A percentile compares a stretch with the other conserved stretches of the same genome.
These are phyloP conservation scores for Punctoribates punctum DNA, from an alignment of 2,888 invertebrate genomes.

Conservation along the genomic window DNA sequence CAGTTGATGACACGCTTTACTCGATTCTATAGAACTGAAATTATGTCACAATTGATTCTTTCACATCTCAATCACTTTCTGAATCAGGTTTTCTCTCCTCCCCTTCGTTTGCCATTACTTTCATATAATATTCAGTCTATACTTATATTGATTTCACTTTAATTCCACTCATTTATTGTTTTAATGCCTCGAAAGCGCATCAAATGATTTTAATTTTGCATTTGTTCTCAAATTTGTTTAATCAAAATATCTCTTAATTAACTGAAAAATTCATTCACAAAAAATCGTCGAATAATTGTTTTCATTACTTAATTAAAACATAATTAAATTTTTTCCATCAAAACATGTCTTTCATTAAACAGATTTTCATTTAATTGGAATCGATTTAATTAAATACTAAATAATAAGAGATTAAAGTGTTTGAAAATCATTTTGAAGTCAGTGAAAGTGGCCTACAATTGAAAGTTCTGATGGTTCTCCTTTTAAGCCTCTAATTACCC, in stretches of 20 bases:
- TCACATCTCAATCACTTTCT: background rate
- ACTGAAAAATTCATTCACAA: background rate
- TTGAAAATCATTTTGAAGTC: too few species aligned
- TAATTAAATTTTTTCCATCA: background rate
- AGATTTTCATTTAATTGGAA: too few species aligned
- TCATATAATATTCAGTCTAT: background rate
- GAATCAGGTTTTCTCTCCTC: background rate
- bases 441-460: too few species aligned
- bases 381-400: too few species aligned
- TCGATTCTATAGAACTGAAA: conserved; percentile 11
- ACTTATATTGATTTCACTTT: background rate
- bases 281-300: background rate
- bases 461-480: too few species aligned
- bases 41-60: background rate
- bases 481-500: too few species aligned
- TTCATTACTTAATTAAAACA: background rate
- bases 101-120: background rate
- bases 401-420: too few species aligned
- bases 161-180: background rate
- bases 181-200: background rate
- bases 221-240: too few species aligned
- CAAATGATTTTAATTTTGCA: too few species aligned
- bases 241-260: background rate
- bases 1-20: background rate
- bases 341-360: background rate